phyloP scores from a whole-genome alignment of 64 coral and sea anemone species.

The Hydrozoanthus tunicans region DNA sequence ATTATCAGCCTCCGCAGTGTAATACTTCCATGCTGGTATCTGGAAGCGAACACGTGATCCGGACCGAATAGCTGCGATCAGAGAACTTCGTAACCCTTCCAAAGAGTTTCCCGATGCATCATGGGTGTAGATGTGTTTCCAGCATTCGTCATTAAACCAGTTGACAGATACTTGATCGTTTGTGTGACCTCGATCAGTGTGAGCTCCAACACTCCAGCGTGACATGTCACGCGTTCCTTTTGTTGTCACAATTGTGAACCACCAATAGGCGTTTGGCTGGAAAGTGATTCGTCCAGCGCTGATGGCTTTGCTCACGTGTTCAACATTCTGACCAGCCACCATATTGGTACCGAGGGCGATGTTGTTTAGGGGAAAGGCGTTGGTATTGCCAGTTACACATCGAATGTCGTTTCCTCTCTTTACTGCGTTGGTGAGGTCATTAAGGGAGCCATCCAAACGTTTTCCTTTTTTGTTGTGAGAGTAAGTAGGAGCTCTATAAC shows the following conservation, averaged over 20 bases:
- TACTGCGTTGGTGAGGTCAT: slow-evolving; percentile 53
- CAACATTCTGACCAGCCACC: slow-evolving; percentile 72
- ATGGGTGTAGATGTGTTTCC: slow-evolving; percentile 69
- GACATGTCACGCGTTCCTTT: slow-evolving; percentile 92
- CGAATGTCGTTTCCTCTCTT: slow-evolving; percentile 65
- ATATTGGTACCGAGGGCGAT: slow-evolving; percentile 35
- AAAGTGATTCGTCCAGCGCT: slow-evolving; percentile 21
- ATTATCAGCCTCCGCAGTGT: slow-evolving; percentile 85
- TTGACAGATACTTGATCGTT: slow-evolving; percentile 61
- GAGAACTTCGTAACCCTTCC: slow-evolving; percentile 33
- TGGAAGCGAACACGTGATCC: slow-evolving; percentile 84
- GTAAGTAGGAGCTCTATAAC: slow-evolving; percentile 40
- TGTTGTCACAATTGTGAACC: slow-evolving; percentile 74
- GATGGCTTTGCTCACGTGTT: slow-evolving; percentile 64
- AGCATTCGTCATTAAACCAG: slow-evolving; percentile 82
- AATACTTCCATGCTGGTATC: slow-evolving; percentile 53
- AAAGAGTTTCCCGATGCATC: slow-evolving; percentile 51
- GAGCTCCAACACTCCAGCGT: slow-evolving; percentile 84
- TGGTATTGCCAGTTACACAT: slow-evolving; percentile 28
- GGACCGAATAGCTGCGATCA: slow-evolving; percentile 68
- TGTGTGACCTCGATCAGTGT: slow-evolving; percentile 71
- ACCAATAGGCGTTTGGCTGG: slow-evolving; percentile 80
- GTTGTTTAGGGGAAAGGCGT: slow-evolving; percentile 72
- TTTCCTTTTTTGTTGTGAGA: slow-evolving; percentile 57
- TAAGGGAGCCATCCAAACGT: slow-evolving; percentile 25